Evolutionary conservation across 2,113 vertebrate genomes (phyloP).

Genomic region (Chelonoidis abingdonii): DNA sequence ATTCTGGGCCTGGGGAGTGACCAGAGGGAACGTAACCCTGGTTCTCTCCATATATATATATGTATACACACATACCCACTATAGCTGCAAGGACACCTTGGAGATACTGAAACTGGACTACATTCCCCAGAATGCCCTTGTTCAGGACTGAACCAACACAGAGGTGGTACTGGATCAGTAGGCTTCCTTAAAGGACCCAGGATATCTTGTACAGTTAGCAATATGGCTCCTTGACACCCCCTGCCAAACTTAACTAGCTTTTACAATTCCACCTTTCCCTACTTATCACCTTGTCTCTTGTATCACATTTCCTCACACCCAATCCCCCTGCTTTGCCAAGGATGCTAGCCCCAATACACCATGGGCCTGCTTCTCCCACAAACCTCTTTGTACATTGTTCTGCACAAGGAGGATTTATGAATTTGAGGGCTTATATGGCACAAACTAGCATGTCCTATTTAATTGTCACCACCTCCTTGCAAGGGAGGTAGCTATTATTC

Average conservation of each 20-base stretch:
- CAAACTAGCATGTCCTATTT: neutral
- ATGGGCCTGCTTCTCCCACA: neutral
- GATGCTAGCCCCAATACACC: neutral
- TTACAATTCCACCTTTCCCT: neutral
- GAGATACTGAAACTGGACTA: neutral
- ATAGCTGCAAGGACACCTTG: neutral
- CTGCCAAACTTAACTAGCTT: neutral
- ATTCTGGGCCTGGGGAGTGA: neutral
- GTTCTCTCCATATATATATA: neutral
- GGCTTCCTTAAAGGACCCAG: neutral
- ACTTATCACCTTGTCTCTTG: neutral
- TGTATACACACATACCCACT: neutral
- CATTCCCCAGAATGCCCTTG: neutral
- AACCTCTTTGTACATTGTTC: neutral
- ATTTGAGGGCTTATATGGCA: neutral
- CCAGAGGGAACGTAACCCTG: neutral
- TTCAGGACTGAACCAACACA: neutral
- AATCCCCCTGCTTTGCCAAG: neutral
- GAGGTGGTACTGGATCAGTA: neutral
- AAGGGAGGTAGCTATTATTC: neutral
- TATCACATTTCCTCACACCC: neutral
- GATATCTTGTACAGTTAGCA: neutral
- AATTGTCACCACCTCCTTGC: neutral
- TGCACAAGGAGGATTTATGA: neutral
- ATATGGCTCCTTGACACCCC: fast-evolving